These are phyloP conservation scores for Aplocera efformata DNA, from an alignment of 2,888 invertebrate genomes.

Conservation along the genomic window DNA sequence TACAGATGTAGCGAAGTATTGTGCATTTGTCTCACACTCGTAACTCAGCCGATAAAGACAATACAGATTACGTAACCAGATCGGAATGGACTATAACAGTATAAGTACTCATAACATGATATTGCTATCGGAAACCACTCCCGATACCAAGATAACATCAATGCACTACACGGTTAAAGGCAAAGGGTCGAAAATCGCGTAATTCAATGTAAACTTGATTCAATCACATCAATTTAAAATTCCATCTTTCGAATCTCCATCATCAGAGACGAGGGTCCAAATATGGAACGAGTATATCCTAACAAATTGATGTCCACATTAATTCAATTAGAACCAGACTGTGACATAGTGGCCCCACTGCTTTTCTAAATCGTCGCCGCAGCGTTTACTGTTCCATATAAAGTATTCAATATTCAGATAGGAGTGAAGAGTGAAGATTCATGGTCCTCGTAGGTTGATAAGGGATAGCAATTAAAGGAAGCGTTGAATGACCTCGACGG, in stretches of 20 bases:
- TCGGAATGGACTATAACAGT: conserved; percentile 2
- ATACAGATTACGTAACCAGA: conserved; percentile 6
- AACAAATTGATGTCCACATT: conserved; percentile 57
- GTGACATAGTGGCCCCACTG: conserved; percentile 45
- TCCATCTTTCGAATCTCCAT: conserved; percentile 10
- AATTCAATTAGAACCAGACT: conserved; percentile 60
- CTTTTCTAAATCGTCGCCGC: conserved; percentile 62
- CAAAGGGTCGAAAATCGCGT: too few relatives aligned
- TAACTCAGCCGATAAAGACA: conserved; percentile 3
- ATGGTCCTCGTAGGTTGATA: conserved; percentile 47
- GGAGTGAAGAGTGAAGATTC: conserved; percentile 45
- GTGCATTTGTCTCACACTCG: conserved; percentile 2
- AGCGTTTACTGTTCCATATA: conserved; percentile 52
- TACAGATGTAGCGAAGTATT: background rate
- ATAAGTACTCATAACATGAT: background rate
- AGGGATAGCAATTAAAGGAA: conserved; percentile 63
- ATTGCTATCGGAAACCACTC: conserved; percentile 12
- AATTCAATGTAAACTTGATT: too few relatives aligned
- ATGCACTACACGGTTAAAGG: background rate
- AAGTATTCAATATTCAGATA: conserved; percentile 57
- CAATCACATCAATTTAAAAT: background rate
- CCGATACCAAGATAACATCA: conserved; percentile 4
- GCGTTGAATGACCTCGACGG: conserved; percentile 60
- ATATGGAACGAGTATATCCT: conserved; percentile 40
- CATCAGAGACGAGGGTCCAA: conserved; percentile 21